These are phyloP conservation scores for Calonectris borealis DNA, from an alignment of 2,113 vertebrate species.

Conservation along the genomic window DNA sequence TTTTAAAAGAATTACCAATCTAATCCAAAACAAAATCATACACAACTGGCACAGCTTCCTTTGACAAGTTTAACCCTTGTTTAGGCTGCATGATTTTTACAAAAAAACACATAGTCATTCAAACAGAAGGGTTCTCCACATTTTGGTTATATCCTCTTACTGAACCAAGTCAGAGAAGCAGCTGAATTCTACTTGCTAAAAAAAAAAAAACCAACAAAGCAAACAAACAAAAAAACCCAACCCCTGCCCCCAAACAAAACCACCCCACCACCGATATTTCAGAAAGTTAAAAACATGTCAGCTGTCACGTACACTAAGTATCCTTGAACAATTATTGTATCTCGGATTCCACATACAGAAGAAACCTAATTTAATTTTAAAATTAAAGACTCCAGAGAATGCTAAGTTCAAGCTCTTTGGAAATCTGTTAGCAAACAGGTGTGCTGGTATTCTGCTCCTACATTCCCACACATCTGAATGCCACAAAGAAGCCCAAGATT, in stretches of 20 bases:
- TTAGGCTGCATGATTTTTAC: background rate
- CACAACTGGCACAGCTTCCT: background rate
- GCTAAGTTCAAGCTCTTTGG: background rate
- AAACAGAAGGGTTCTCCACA: background rate
- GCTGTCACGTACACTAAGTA: fast-evolving
- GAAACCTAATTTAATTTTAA: background rate
- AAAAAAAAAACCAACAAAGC: background rate
- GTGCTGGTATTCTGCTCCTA: background rate
- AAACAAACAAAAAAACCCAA: background rate
- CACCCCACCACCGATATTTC: background rate
- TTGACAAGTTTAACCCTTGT: background rate
- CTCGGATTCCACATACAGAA: background rate
- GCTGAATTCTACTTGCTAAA: background rate
- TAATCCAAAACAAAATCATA: background rate
- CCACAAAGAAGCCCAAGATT: background rate
- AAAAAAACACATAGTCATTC: background rate
- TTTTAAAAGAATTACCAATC: background rate
- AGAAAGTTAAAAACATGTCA: background rate
- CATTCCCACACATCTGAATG: background rate
- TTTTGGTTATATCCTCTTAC: background rate
- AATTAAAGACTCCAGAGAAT: background rate
- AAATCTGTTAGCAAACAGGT: background rate
- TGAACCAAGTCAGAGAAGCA: background rate
- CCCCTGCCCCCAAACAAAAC: background rate
- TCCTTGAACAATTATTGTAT: background rate